Evolutionary conservation across 2,113 vertebrate genomes (phyloP), one percentile per base, ranked within the genome.

Genomic region (Siniperca knerii): DNA sequence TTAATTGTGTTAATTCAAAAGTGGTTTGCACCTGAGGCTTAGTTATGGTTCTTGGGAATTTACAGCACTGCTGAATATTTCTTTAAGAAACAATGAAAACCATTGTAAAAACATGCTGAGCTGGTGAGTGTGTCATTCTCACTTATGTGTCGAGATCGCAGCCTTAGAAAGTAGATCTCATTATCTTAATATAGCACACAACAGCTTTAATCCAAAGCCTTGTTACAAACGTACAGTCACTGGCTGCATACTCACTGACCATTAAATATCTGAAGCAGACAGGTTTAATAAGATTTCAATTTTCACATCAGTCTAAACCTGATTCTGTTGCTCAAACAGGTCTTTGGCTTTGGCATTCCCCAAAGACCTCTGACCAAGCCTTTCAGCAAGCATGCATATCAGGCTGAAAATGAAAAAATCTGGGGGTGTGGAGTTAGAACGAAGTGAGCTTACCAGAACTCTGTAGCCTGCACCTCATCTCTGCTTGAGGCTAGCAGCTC

Each of bases 1-100:
- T 85, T 74, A 84, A 87, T 65, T 76, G 57, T 79, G 50, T 60
- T 87, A 70, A 91, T 91, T 75, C 75, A 58, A 29, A 1, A 55
- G 33, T 25, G 84, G 68, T 92, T 94, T 92, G 79, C 90, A 91
- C 92, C 81, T 83, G 62, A 69, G 74, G 79, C 69, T 94, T 91
- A 87, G 21, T 64, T 29, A 8, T 37, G 29, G 6, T 23, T 42
- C 57, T 62, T 20, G 44, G 44, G 52, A 77, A 48, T 18, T 58
- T 25, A 44, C 21, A 73, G 48, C 11, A 54, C 44, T 37, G 44
- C 23, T 68, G 57, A 48, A n/a, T 29, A 21, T 67, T 86, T 75
- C 60, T 76, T 12, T 21, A 13, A 21, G 57, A 82, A 91, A 91
- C 88, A 93, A 90, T 46, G 55, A 64, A 48, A 77, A 44, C 8